Conservation (phyloP, 2,113 vertebrate species). For the Micronycteris hirsuta region DNA sequence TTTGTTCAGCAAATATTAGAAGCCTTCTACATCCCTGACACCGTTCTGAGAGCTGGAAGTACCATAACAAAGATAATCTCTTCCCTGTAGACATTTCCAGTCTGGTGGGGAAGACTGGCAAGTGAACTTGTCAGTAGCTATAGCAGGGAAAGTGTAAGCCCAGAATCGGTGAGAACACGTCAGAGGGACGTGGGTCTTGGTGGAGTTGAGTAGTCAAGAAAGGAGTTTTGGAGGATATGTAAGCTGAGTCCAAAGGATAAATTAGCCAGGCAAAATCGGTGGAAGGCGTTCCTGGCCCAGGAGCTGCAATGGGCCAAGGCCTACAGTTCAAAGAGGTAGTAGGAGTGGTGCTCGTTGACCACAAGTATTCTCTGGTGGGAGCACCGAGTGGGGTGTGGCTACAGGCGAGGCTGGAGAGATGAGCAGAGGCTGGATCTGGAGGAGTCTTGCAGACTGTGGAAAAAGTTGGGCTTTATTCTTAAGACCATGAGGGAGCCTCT, state of each 20-base stretch:
- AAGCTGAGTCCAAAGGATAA: not conserved
- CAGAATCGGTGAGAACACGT: not conserved
- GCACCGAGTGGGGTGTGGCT: not conserved
- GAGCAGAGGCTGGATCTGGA: not conserved
- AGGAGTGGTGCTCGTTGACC: not conserved
- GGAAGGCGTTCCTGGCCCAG: not conserved
- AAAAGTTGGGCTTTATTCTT: not conserved
- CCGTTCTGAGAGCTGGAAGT: not conserved
- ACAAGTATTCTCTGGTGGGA: not conserved
- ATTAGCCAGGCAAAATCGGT: not conserved
- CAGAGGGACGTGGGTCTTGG: not conserved
- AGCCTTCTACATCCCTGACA: not conserved
- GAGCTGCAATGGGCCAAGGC: not conserved
- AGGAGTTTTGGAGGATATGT: not conserved
- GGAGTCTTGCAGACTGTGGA: not conserved
- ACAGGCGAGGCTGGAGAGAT: not conserved
- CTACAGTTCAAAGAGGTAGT: not conserved
- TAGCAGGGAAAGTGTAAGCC: not conserved
- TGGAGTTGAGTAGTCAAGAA: not conserved
- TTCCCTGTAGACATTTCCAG: not conserved
- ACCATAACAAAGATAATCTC: not conserved
- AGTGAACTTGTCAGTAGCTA: not conserved
- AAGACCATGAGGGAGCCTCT: not conserved
- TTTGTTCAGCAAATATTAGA: not conserved
- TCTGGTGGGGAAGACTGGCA: not conserved